These are phyloP conservation scores for Caenorhabditis parvicauda DNA, from an alignment of 2,888 invertebrate species.

Conservation along the genomic window DNA sequence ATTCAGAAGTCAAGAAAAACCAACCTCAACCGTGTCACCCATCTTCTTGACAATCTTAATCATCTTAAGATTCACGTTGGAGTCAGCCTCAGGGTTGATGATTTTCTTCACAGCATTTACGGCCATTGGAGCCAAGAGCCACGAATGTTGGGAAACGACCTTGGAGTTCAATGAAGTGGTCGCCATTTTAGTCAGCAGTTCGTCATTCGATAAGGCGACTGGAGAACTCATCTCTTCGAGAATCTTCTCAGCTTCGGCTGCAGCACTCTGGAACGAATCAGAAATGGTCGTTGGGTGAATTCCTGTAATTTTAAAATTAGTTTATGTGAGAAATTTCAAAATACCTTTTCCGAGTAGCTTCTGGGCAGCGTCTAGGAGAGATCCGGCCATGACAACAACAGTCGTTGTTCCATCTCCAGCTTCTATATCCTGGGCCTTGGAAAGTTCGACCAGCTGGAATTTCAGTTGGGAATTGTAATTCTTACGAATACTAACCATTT, in stretches of 20 bases:
- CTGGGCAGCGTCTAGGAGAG: conserved; percentile 88
- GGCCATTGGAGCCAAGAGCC: conserved; percentile 89
- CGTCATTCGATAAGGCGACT: conserved; percentile 81
- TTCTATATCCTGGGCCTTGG: conserved; percentile 93
- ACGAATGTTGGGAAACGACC: conserved; percentile 96
- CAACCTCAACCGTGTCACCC: conserved; percentile 68
- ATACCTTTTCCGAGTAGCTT: conserved; percentile 78
- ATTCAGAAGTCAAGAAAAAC: not conserved
- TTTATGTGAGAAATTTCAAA: not conserved
- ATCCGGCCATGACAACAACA: conserved; percentile 91
- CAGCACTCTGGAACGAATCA: conserved; percentile 86
- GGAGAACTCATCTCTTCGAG: conserved; percentile 79
- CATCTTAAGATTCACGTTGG: conserved; percentile 83
- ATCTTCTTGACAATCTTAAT: conserved; percentile 94
- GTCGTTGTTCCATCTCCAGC: conserved; percentile 99
- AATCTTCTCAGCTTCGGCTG: conserved; percentile 74
- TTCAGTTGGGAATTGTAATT: no score
- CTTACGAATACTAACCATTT: conserved; percentile 75
- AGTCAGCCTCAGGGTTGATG: conserved; percentile 73
- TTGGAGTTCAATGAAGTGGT: conserved; percentile 96
- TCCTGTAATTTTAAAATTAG: conserved; percentile 67
- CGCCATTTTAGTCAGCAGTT: conserved; percentile 87
- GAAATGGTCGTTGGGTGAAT: conserved; percentile 97
- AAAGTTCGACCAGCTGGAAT: conserved; percentile 85
- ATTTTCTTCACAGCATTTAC: conserved; percentile 92